Percentiles rank a stretch among this genome's conserved stretches.
phyloP scores from a whole-genome alignment of 2,797 vertebrate species.

The Australoheros facetus region DNA sequence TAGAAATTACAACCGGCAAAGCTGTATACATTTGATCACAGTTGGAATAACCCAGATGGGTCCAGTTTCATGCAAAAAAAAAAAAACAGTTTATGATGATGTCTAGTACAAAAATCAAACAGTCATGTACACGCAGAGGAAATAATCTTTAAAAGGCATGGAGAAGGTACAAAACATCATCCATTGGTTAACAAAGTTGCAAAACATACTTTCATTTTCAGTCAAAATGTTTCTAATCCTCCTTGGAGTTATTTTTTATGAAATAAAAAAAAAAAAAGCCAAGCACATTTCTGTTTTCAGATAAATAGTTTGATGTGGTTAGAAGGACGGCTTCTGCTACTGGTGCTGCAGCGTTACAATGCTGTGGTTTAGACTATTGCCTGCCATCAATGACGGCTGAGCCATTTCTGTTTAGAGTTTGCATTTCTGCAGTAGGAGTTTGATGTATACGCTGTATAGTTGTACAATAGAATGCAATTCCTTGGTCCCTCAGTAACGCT shows the following conservation, averaged over 20 bases:
- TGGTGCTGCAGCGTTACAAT: background rate
- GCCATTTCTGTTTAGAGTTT: conserved; percentile 6
- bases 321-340: background rate
- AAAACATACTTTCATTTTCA: background rate
- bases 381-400: background rate
- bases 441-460: background rate
- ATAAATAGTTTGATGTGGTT: conserved; percentile 1
- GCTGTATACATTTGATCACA: background rate
- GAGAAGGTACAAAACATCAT: background rate
- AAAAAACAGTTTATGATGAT: background rate
- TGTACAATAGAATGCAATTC: background rate
- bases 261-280: background rate
- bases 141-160: background rate
- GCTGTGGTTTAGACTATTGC: background rate
- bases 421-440: background rate
- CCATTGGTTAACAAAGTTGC: background rate
- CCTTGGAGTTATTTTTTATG: background rate
- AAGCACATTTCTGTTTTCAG: background rate
- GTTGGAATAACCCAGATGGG: background rate
- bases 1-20: background rate
- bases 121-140: background rate
- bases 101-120: background rate
- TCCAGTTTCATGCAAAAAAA: background rate
- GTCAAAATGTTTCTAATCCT: background rate
- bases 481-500: background rate